A percentile compares a stretch with the other conserved stretches of the same genome.
phyloP scores from a whole-genome alignment of 2,797 vertebrate genomes.

The Anomalospiza imberbis region DNA sequence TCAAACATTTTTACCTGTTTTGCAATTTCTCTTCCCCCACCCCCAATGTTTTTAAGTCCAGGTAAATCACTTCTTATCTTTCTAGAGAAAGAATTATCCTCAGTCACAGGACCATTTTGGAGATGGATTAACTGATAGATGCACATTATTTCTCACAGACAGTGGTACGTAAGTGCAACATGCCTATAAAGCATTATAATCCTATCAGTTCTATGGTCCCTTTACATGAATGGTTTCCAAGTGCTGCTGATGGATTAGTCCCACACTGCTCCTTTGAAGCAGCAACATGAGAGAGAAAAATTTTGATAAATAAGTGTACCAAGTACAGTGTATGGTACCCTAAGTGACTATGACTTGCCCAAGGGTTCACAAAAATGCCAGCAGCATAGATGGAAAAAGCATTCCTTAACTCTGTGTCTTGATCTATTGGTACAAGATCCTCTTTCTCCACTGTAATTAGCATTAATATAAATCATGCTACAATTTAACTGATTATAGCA shows the following conservation, averaged over 20 bases:
- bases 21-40: not conserved
- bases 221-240: not conserved
- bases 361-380: not conserved
- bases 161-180: not conserved
- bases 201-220: not conserved
- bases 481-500: conserved; percentile 21
- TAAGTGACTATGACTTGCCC: not conserved
- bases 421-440: not conserved
- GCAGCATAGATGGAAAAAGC: not conserved
- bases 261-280: not conserved
- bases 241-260: not conserved
- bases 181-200: not conserved
- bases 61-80: not conserved
- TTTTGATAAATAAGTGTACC: not conserved
- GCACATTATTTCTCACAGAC: not conserved
- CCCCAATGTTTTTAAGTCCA: not conserved
- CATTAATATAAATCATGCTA: not conserved
- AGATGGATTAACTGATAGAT: not conserved
- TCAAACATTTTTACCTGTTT: not conserved
- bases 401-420: not conserved
- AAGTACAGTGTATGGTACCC: not conserved
- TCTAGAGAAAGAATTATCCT: not conserved
- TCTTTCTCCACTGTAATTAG: not conserved
- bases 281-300: not conserved
- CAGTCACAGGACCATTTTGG: not conserved